These are phyloP conservation scores for Drosophila incognita DNA, from an alignment of 2,888 invertebrate genomes.

Conservation along the genomic window DNA sequence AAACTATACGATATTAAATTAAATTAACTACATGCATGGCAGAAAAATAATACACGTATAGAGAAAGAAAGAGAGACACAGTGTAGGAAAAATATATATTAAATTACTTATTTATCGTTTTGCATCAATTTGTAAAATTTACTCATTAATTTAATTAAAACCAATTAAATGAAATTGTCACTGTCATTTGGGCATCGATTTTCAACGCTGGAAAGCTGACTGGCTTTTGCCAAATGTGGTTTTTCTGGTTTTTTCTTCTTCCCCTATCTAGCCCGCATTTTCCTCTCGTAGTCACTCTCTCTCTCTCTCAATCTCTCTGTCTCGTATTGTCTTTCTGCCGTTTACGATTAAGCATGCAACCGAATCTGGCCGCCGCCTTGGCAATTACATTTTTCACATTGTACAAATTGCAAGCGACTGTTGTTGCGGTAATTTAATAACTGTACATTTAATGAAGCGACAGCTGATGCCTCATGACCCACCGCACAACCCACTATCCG, in stretches of 20 bases:
- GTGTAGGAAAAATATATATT: slow-evolving; percentile 56
- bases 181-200: slow-evolving; percentile 79
- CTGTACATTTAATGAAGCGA: slow-evolving; percentile 78
- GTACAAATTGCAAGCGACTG: slow-evolving; percentile 76
- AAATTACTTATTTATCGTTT: slow-evolving; percentile 80
- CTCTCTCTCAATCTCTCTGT: background rate
- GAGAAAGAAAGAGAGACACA: background rate
- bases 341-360: slow-evolving; percentile 62
- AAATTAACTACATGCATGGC: slow-evolving; percentile 59
- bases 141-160: slow-evolving; percentile 80
- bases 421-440: slow-evolving; percentile 77
- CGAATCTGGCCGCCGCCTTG: slow-evolving; percentile 61
- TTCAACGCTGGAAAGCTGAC: slow-evolving; percentile 49
- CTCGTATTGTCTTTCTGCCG: slow-evolving; percentile 1
- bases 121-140: slow-evolving; percentile 79
- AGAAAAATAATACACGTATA: slow-evolving; percentile 4
- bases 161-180: slow-evolving; percentile 80
- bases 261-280: background rate
- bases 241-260: slow-evolving; percentile 51
- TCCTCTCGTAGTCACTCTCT: background rate
- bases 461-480: slow-evolving; percentile 64
- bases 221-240: slow-evolving; percentile 67
- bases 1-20: slow-evolving; percentile 64
- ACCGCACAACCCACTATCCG: background rate
- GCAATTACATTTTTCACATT: slow-evolving; percentile 78